These are phyloP conservation scores for Typhlichthys eigenmanni DNA, from an alignment of 2,797 vertebrate species.

Conservation along the genomic window DNA sequence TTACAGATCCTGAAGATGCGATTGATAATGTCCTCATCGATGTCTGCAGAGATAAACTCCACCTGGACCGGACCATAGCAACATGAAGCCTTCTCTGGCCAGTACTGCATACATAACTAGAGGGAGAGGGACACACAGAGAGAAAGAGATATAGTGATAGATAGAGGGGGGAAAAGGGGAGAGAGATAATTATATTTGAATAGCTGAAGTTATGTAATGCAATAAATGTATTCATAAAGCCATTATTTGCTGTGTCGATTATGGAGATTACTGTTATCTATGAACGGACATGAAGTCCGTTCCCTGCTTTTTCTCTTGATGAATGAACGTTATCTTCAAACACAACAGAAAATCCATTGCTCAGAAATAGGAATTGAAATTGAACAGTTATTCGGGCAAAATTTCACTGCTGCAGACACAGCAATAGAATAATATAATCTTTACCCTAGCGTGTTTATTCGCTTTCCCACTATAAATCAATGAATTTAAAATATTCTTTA, in stretches of 20 bases:
- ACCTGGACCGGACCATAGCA: constrained; percentile 96
- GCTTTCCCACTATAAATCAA: neutral
- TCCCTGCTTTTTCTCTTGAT: neutral
- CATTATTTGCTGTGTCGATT: neutral
- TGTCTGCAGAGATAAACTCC: constrained; percentile 96
- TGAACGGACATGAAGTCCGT: constrained; percentile 2
- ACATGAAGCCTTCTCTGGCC: constrained; percentile 94
- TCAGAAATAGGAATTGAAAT: neutral
- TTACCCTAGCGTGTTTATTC: neutral
- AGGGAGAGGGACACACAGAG: neutral
- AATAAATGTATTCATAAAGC: constrained; percentile 3
- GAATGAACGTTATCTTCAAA: neutral
- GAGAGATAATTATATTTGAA: too few relatives aligned
- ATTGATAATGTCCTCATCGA: constrained; percentile 96
- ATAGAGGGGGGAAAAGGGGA: neutral
- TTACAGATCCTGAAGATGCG: constrained; percentile 98
- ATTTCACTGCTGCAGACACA: neutral
- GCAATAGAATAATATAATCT: neutral
- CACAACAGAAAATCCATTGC: neutral
- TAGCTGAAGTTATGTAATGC: too few relatives aligned
- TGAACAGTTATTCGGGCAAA: neutral
- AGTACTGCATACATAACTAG: constrained; percentile 97
- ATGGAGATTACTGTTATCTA: constrained; percentile 1
- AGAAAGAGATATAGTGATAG: neutral
- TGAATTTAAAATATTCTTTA: too few relatives aligned